A percentile compares a stretch with the other conserved stretches of the same genome.
phyloP scores from a whole-genome alignment of 2,888 invertebrate genomes.

The Habroteleia sp. region DNA sequence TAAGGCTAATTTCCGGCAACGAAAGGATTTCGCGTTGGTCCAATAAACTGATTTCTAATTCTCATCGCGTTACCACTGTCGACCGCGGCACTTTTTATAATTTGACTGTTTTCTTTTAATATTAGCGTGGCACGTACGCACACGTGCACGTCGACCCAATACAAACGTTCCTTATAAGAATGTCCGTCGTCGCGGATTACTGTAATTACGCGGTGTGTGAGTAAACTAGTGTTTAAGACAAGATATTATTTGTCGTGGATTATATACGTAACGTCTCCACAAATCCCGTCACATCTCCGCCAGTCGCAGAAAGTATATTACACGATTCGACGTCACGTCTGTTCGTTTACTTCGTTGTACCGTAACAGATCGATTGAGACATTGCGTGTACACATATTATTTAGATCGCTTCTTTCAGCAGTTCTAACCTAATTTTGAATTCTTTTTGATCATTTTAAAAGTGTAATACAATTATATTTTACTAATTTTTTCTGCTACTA shows the following conservation, averaged over 20 bases:
- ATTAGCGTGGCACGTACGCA: slow-evolving; percentile 51
- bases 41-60: slow-evolving; percentile 23
- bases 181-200: slow-evolving; percentile 53
- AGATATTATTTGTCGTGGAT: slow-evolving; percentile 71
- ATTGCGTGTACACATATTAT: slow-evolving; percentile 1
- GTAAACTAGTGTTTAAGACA: slow-evolving; percentile 74
- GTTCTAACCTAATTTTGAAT: too few species aligned
- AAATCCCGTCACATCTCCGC: slow-evolving; percentile 68
- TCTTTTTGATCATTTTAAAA: too few species aligned
- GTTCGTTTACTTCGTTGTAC: slow-evolving; percentile 22
- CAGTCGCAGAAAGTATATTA: slow-evolving; percentile 63
- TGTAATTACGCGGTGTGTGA: slow-evolving; percentile 73
- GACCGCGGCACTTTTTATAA: slow-evolving; percentile 44
- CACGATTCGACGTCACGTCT: slow-evolving; percentile 24
- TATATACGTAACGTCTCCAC: slow-evolving; percentile 68
- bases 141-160: slow-evolving; percentile 47
- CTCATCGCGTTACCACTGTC: slow-evolving; percentile 33
- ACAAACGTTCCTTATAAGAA: slow-evolving; percentile 67
- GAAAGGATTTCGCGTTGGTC: slow-evolving; percentile 10
- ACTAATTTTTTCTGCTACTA: too few species aligned
- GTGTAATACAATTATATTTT: too few species aligned
- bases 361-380: slow-evolving; percentile 14
- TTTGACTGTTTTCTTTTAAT: slow-evolving; percentile 42
- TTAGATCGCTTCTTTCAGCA: not conserved
- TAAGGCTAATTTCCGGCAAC: not conserved